Conservation (phyloP, 2,888 invertebrate genomes). For the Aphrophora alni region DNA sequence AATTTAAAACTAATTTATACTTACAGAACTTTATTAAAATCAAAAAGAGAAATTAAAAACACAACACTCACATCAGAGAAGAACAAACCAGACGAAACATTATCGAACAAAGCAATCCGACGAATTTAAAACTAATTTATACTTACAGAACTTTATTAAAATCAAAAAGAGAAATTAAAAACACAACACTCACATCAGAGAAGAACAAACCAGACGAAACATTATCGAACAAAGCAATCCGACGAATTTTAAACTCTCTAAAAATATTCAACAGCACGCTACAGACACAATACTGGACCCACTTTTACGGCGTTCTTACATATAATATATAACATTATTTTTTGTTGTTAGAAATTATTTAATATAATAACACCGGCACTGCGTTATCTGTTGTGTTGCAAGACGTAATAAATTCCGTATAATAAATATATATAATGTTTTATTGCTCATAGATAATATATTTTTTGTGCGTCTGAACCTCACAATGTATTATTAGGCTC, state of each 20-base stretch:
- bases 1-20: no score
- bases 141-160: no score
- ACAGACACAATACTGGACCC: background rate
- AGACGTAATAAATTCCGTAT: background rate
- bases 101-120: no score
- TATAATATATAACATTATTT: slow-evolving; percentile 15
- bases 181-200: no score
- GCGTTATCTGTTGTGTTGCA: background rate
- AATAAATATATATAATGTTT: slow-evolving; percentile 36
- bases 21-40: no score
- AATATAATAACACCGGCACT: slow-evolving; percentile 25
- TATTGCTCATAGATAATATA: slow-evolving; percentile 28
- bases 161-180: no score
- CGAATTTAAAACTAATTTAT: no score
- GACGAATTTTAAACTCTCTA: background rate
- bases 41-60: no score
- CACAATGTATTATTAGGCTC: background rate
- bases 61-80: no score
- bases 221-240: background rate
- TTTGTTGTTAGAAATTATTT: slow-evolving; percentile 21
- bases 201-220: no score
- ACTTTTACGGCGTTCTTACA: background rate
- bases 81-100: no score
- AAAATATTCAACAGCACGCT: background rate
- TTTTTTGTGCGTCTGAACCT: slow-evolving; percentile 19